These are phyloP conservation scores for Dasyornis broadbenti DNA, from an alignment of 2,113 vertebrate species.

Conservation along the genomic window DNA sequence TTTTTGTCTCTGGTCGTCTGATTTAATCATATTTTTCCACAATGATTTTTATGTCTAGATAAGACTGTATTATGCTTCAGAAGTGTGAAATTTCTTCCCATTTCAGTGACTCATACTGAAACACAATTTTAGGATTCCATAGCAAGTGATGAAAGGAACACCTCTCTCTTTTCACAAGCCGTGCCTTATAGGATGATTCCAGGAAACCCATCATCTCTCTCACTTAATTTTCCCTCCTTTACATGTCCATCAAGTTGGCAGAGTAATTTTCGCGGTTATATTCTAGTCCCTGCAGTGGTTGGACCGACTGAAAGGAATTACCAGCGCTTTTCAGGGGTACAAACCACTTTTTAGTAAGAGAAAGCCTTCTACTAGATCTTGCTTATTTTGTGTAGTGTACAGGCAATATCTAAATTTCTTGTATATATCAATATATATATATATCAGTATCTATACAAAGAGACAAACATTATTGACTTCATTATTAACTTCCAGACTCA, in stretches of 20 bases:
- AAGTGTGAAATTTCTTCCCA: background rate
- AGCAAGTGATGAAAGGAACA: background rate
- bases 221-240: background rate
- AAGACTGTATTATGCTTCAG: background rate
- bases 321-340: background rate
- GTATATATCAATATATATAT: background rate
- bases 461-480: background rate
- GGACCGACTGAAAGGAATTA: background rate
- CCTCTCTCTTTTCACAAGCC: background rate
- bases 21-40: background rate
- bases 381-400: background rate
- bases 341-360: background rate
- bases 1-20: background rate
- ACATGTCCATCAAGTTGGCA: background rate
- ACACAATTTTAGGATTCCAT: background rate
- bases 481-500: background rate
- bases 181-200: background rate
- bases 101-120: background rate
- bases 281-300: background rate
- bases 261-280: background rate
- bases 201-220: background rate
- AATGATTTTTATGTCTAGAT: background rate
- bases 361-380: background rate
- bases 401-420: background rate
- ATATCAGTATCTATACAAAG: background rate